Conservation (phyloP, 2,113 vertebrate species). For the Fukomys damarensis region DNA sequence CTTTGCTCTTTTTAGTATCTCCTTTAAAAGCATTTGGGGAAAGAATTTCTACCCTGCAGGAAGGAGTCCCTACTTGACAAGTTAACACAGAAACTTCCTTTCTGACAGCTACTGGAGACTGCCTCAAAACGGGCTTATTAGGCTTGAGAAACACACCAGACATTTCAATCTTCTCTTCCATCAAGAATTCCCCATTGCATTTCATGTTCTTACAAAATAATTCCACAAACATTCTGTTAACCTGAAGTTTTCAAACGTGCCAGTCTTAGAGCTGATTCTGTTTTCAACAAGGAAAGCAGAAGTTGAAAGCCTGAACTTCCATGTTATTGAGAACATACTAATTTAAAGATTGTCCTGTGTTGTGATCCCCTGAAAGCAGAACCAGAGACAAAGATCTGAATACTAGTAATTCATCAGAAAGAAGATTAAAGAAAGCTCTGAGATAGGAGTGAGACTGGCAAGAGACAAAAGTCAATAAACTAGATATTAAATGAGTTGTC, state of each 20-base stretch:
- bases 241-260: constrained; percentile 46
- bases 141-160: constrained; percentile 6
- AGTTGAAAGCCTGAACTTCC: background rate
- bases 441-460: background rate
- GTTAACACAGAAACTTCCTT: constrained; percentile 18
- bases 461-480: background rate
- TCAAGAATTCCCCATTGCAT: constrained; percentile 29
- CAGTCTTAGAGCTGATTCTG: background rate
- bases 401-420: background rate
- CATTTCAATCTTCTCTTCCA: constrained; percentile 42
- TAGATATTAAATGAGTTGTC: background rate
- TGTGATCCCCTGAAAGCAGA: background rate
- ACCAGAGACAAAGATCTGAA: background rate
- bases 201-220: constrained; percentile 58
- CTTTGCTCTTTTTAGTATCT: background rate
- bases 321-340: background rate
- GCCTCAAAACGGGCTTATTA: constrained; percentile 27
- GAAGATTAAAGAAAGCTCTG: background rate
- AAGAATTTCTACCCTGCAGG: constrained; percentile 32
- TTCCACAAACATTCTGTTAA: constrained; percentile 65
- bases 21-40: constrained; percentile 39
- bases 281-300: background rate
- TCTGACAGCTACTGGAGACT: constrained; percentile 47
- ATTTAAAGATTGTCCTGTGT: background rate
- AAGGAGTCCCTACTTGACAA: constrained; percentile 19